Base-by-base conservation (phyloP, 2,888 invertebrate genomes). In the Oeneis ivallda region DNA sequence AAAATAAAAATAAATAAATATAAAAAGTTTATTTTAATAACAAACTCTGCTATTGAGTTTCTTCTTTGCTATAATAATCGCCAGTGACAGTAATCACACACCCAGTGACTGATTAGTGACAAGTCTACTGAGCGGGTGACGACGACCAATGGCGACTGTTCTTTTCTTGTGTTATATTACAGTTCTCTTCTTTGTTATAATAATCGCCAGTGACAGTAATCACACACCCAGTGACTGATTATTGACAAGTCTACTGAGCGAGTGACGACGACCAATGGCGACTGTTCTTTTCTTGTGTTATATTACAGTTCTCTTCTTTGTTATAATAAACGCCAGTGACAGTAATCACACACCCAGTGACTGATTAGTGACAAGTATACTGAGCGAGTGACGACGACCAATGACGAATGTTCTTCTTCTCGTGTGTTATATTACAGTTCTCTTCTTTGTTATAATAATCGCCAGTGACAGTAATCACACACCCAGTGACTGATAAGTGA, bases 271-370 rank as follows among this genome's bases (percentile, higher is more conserved):
- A 70, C 72, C 37, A 41, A 10, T 59, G 26, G 19, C 1, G 61
- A 56, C 15, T 32, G 13, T 52, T 52, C n/a, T 3, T 53, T 26
- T 4, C 4, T 26, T 26, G 9, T 53, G 15, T 53, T 50, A 10
- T 37, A 15, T 37, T 32, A 5, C 26, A 26, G 26, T 19, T 65
- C 17, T 26, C 13, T 26, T 13, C 9, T 26, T 6, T 26, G 50
- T 13, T 1, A 10, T 15, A 17, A 15, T 37, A n/a, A 37, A 10
- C 41, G 17, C 32, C 26, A 67, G 47, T 64, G 64, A 63, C 50
- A 67, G 67, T 61, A 69, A 70, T 71, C 76, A 70, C 32, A 59
- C 53, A 72, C 74, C 74, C 73, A 74, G 74, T 77, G 76, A 76
- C 71, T 73, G 66, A 74, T 62, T 41, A 37, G 41, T 26, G 57